These are phyloP conservation scores for Atta texana DNA, from an alignment of 1,140 invertebrate species.

Conservation along the genomic window DNA sequence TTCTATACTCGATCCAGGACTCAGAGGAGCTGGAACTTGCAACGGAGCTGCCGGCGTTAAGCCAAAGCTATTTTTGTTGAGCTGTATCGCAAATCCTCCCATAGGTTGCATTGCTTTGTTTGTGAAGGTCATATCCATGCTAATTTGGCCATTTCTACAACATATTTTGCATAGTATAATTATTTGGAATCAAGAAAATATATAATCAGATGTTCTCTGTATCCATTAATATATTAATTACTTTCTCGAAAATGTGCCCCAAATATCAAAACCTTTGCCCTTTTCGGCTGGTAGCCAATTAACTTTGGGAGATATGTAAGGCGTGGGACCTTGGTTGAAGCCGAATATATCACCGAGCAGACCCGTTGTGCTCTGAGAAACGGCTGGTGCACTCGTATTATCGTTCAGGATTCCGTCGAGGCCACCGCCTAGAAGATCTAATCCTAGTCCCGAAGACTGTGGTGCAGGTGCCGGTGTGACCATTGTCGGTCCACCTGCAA, in stretches of 20 bases:
- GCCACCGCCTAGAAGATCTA: slow-evolving; percentile 92
- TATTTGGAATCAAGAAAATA: not conserved
- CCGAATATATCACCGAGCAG: slow-evolving; percentile 97
- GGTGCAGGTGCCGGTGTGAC: slow-evolving; percentile 86
- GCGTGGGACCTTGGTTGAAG: slow-evolving; percentile 88
- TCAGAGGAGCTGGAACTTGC: slow-evolving; percentile 92
- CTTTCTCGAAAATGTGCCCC: slow-evolving; percentile 96
- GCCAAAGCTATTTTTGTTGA: slow-evolving; percentile 99
- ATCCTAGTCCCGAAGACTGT: slow-evolving; percentile 88
- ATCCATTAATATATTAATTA: slow-evolving; percentile 74
- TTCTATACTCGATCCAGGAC: slow-evolving; percentile 94
- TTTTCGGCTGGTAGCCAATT: slow-evolving; percentile 97
- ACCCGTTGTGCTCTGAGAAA: slow-evolving; percentile 88
- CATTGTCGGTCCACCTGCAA: slow-evolving; percentile 84
- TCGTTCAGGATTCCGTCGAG: slow-evolving; percentile 82
- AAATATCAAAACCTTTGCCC: slow-evolving; percentile 99
- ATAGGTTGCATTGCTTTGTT: slow-evolving; percentile 99
- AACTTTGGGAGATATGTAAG: slow-evolving; percentile 93
- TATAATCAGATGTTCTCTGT: not conserved
- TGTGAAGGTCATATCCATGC: slow-evolving; percentile 98
- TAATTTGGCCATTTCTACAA: slow-evolving; percentile 92
- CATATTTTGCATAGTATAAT: slow-evolving; percentile 25
- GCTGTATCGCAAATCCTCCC: slow-evolving; percentile 98
- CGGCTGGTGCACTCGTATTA: slow-evolving; percentile 81
- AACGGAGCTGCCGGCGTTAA: slow-evolving; percentile 94